Conservation (phyloP, 2,797 vertebrate genomes). For the Xenops minutus region DNA sequence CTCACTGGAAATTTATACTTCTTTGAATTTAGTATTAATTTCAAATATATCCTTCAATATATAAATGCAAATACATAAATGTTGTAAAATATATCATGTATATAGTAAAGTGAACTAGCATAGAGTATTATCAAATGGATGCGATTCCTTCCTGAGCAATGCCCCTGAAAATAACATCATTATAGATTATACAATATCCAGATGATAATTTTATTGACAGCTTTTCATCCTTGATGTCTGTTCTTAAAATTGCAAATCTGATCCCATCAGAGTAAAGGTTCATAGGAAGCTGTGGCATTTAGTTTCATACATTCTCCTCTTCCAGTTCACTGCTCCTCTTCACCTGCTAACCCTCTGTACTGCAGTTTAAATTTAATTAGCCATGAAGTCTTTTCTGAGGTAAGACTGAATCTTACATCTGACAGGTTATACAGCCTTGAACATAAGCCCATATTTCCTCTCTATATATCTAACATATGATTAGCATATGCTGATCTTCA, state of each 20-base stretch:
- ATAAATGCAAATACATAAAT: background rate
- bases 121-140: background rate
- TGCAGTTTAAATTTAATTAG: background rate
- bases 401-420: background rate
- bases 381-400: background rate
- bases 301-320: background rate
- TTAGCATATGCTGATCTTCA: background rate
- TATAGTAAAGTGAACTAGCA: background rate
- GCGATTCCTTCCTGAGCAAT: background rate
- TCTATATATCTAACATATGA: background rate
- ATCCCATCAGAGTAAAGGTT: background rate
- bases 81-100: background rate
- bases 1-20: background rate
- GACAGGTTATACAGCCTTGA: background rate
- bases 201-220: background rate
- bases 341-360: background rate
- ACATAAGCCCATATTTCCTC: background rate
- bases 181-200: background rate
- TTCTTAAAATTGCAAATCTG: background rate
- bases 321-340: background rate
- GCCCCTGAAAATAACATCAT: background rate
- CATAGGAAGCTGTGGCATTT: background rate
- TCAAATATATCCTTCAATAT: background rate
- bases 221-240: background rate
- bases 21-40: background rate